Evolutionary conservation across 2,888 invertebrate species (phyloP).

Genomic region (Melipona bicolor): DNA sequence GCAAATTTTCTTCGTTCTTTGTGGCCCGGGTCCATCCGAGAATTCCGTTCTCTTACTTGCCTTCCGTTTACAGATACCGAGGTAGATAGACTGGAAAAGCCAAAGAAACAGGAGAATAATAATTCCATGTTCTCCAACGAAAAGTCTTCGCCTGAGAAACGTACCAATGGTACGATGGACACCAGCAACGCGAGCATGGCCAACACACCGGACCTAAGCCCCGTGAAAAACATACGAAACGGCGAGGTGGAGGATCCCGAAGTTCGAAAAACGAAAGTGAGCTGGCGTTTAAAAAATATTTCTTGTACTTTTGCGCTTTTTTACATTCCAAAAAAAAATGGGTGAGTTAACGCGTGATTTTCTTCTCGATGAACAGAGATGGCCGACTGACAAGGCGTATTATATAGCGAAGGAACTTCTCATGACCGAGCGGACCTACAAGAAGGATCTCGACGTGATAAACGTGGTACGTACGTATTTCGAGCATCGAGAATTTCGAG

Average conservation of each 20-base stretch:
- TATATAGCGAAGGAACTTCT: slow-evolving; percentile 96
- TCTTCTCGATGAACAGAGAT: slow-evolving; percentile 83
- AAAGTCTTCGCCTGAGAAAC: slow-evolving; percentile 70
- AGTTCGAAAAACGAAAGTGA: slow-evolving; percentile 63
- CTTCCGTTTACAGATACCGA: slow-evolving; percentile 73
- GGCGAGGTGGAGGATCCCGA: slow-evolving; percentile 73
- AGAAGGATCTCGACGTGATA: slow-evolving; percentile 96
- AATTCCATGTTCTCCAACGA: slow-evolving; percentile 76
- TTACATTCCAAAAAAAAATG: no score
- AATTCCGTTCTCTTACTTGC: slow-evolving; percentile 39
- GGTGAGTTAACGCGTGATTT: background rate
- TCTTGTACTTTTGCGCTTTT: no score
- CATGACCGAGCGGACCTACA: slow-evolving; percentile 98
- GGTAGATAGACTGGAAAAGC: slow-evolving; percentile 51
- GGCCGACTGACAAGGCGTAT: slow-evolving; percentile 90
- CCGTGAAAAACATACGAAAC: slow-evolving; percentile 78
- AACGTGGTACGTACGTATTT: slow-evolving; percentile 87
- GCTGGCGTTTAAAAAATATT: background rate
- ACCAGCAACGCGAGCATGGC: slow-evolving; percentile 71
- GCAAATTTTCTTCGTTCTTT: slow-evolving; percentile 14
- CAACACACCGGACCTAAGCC: slow-evolving; percentile 80
- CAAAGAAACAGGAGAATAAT: slow-evolving; percentile 77
- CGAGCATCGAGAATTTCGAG: background rate
- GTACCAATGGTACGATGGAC: slow-evolving; percentile 70
- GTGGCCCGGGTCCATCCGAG: background rate